These are phyloP conservation scores for Heptranchias perlo DNA, from an alignment of 2,113 vertebrate species.

Conservation along the genomic window DNA sequence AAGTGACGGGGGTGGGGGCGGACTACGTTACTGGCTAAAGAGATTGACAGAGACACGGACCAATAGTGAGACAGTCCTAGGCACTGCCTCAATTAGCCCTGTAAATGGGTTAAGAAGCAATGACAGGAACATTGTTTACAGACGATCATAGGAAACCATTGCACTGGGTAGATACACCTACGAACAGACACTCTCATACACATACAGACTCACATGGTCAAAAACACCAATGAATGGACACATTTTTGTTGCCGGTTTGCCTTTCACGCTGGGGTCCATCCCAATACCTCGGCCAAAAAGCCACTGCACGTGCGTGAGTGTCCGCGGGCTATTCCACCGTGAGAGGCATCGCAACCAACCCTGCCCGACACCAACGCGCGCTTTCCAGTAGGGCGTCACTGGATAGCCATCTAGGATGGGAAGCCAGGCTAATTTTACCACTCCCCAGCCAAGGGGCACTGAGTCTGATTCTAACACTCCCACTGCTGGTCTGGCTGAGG, in stretches of 20 bases:
- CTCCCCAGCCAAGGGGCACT: too few species aligned
- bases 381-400: not conserved
- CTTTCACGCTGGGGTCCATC: not conserved
- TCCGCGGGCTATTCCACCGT: not conserved
- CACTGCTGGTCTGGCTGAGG: too few species aligned
- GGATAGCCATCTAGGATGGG: too few species aligned
- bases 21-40: too few species aligned
- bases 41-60: too few species aligned
- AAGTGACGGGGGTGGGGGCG: too few species aligned
- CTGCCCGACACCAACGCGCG: constrained; percentile 36
- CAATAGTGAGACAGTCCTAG: too few species aligned
- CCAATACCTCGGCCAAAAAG: not conserved
- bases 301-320: too few species aligned
- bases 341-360: constrained; percentile 34
- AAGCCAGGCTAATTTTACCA: too few species aligned
- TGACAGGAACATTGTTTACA: too few species aligned
- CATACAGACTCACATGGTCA: not conserved
- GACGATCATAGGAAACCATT: not conserved
- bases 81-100: too few species aligned
- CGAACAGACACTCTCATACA: not conserved
- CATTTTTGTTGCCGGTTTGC: constrained; percentile 12
- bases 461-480: constrained; percentile 28
- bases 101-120: too few species aligned
- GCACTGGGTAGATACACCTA: not conserved
- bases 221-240: not conserved